Conservation (phyloP, 2,113 vertebrate species). For the Puffinus mauretanicus region DNA sequence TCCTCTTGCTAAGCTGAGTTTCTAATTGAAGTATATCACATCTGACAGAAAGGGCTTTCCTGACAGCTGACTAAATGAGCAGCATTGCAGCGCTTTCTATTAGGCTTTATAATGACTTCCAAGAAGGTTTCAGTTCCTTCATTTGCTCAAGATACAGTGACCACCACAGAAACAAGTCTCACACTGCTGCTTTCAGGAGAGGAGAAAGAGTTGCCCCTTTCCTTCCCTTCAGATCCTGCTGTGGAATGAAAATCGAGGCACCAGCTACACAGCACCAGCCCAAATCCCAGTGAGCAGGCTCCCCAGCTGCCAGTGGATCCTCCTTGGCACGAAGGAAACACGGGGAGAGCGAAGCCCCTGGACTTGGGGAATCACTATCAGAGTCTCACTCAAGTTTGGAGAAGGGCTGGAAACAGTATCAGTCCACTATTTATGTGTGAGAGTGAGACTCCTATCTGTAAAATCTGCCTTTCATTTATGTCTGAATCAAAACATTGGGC, state of each 20-base stretch:
- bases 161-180: not conserved
- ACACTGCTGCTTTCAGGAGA: not conserved
- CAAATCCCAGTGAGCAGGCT: not conserved
- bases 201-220: not conserved
- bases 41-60: not conserved
- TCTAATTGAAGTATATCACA: not conserved
- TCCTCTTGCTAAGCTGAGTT: not conserved
- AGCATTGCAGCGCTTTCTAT: not conserved
- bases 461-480: not conserved
- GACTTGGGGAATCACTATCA: not conserved
- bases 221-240: not conserved
- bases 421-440: not conserved
- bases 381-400: not conserved
- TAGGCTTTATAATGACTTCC: not conserved
- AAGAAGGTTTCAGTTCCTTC: not conserved
- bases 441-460: not conserved
- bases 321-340: not conserved
- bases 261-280: not conserved
- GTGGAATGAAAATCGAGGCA: not conserved
- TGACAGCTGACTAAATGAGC: not conserved
- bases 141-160: not conserved
- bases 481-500: not conserved
- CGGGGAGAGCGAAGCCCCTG: accelerated
- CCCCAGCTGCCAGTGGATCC: not conserved
- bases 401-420: not conserved